phyloP scores from a whole-genome alignment of 2,113 vertebrate species.

The Delphinus delphis region DNA sequence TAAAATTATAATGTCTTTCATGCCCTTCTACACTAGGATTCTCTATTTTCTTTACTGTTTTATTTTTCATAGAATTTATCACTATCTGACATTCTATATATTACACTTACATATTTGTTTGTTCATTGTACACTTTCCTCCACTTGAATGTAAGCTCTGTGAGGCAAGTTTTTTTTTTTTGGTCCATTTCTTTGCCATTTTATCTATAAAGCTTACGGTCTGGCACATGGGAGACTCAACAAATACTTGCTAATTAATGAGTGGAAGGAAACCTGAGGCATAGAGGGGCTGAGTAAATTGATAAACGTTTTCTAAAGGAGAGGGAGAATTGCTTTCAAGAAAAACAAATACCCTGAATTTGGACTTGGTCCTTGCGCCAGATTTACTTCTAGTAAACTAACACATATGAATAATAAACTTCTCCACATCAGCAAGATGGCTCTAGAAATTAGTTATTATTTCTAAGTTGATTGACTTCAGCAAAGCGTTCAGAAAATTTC shows the following conservation, averaged over 20 bases:
- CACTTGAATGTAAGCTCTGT: not conserved
- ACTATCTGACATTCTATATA: not conserved
- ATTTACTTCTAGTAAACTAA: not conserved
- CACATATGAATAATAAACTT: not conserved
- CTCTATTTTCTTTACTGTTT: not conserved
- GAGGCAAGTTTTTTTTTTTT: not conserved
- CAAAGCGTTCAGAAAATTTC: not conserved
- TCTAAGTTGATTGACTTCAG: not conserved
- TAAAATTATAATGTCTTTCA: not conserved
- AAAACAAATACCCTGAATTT: not conserved
- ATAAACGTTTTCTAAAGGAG: not conserved
- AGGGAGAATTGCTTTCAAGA: not conserved
- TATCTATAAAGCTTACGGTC: not conserved
- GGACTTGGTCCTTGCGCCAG: not conserved
- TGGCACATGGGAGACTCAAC: not conserved
- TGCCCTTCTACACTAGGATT: not conserved
- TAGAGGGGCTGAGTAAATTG: not conserved
- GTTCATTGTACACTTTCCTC: not conserved
- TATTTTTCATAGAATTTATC: not conserved
- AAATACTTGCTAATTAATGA: not conserved
- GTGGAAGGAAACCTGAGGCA: not conserved
- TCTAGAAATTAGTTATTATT: not conserved
- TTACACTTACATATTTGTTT: not conserved
- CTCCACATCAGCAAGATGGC: not conserved
- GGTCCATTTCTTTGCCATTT: not conserved